Base-by-base conservation (phyloP, 2,113 vertebrate genomes). In the Eleginops maclovinus region DNA sequence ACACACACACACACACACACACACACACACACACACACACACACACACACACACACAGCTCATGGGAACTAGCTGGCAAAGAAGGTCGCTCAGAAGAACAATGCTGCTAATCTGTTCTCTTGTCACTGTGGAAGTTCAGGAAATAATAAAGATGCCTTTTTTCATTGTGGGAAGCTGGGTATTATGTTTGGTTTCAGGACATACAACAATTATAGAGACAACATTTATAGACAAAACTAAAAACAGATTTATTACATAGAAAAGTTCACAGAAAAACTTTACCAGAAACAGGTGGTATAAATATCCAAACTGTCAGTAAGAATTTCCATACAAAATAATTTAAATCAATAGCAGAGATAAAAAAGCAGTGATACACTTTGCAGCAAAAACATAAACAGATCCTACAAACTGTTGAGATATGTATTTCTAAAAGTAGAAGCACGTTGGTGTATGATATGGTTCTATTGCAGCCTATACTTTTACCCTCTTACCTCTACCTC, bases 31-130 rank as follows among this genome's bases (percentile, higher is more conserved):
- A 71, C 64, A 64, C 68, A 64, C 68, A 70, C 60, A 72, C 54
- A 61, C 78, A 81, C 62, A 83, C 64, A 67, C 69, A 62, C 60
- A 86, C 70, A 77, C 41, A 78, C 9, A 86, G 28, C 73, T 79
- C 87, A 91, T 94, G 93, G 90, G 93, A 95, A 93, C 88, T 43
- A 59, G 61, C 49, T 83, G 84, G 69, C 83, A 83, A 49, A 61
- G 61, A 78, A 72, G 84, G 77, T 91, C 88, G 68, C 90, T 84
- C 62, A 62, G 62, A 54, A 86, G 77, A 92, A 94, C 90, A 95
- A 93, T 92, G 75, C 63, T 92, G 75, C 63, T 71, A 76, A 85
- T 79, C 76, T 60, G 16, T 67, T 73, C 69, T 82, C 43, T 70
- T 53, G 72, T 76, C 53, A 80, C 66, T 6, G 69, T 89, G 63